Conservation (phyloP, 64 coral and sea anemone species). For the Pachyseris speciosa region DNA sequence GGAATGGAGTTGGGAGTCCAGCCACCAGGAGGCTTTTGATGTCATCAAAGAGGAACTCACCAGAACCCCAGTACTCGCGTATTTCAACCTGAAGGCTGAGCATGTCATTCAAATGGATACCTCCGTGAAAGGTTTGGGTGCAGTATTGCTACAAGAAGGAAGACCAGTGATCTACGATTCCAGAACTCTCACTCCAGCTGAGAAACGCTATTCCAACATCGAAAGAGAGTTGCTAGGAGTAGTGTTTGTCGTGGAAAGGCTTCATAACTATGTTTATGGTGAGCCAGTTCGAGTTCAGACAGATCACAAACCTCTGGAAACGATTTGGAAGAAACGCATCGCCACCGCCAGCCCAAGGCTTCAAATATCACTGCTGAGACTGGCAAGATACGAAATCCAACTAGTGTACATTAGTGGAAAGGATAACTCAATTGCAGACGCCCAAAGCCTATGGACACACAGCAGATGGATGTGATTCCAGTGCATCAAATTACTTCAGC, state of each 20-base stretch:
- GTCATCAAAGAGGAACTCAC: not conserved
- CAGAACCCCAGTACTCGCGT: not conserved
- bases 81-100: conserved; percentile 2
- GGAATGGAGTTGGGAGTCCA: not conserved
- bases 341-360: not conserved
- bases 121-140: conserved; percentile 15
- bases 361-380: not conserved
- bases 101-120: conserved; percentile 2
- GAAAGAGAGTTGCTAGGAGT: not conserved
- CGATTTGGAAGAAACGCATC: not conserved
- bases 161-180: conserved; percentile 20
- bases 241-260: not conserved
- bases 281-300: not conserved
- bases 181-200: conserved; percentile 3
- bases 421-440: conserved; percentile 68
- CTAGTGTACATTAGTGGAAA: conserved; percentile 52
- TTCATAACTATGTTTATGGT: conserved; percentile 14
- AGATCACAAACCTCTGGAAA: not conserved
- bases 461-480: conserved; percentile 36
- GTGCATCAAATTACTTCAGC: conserved; percentile 3
- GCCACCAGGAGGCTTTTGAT: not conserved
- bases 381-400: not conserved
- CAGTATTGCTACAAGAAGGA: conserved; percentile 1
- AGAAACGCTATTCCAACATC: not conserved
- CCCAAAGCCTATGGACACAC: conserved; percentile 5